Base-by-base conservation (phyloP, 2,797 vertebrate species). In the Chromobotia macracanthus region DNA sequence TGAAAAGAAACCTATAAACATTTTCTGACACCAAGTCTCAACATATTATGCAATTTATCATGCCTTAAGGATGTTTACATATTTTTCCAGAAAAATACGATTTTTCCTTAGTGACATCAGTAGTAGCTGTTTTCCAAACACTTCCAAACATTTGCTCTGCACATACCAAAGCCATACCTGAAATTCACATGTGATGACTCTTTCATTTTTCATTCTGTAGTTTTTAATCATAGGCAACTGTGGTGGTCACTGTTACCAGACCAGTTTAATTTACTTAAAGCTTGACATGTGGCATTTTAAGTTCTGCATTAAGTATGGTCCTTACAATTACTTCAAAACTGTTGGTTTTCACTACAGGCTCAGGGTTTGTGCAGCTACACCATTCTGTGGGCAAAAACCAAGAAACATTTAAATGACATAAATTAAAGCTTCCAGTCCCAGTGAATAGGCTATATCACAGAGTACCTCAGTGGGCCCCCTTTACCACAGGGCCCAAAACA, bases 81-180 rank as follows among this genome's bases (percentile, higher is more conserved):
- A 48, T 12, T 70, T 38, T 55, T 35, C 4, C 53, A 28, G 28
- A 28, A 28, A 28, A 28, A 28, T 4, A 28, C 1, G 28, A 28
- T 28, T 28, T 28, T 28, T 28, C 28, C 28, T 28, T 3, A 7
- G 55, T 18, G 19, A 15, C 7, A 46, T 48, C 31, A 60, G 21
- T 25, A 21, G 44, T 12, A 31, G 13, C 41, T 48, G 2, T 5
- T 60, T 67, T 46, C 46, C 23, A 74, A 61, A 55, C 41, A 5
- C 53, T 58, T 60, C 23, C 44, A 63, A 61, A 60, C 55, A 38
- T 69, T 50, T 77, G 66, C 55, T 61, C 44, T 28, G 18, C 69
- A 41, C 68, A 64, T 68, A 38, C 50, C 51, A 58, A 60, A 77
- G 64, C 16, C 41, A 56, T 72, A 63, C 60, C 61, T 72, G 46